Conservation (phyloP, 2,113 vertebrate species). For the Carassius carassius region DNA sequence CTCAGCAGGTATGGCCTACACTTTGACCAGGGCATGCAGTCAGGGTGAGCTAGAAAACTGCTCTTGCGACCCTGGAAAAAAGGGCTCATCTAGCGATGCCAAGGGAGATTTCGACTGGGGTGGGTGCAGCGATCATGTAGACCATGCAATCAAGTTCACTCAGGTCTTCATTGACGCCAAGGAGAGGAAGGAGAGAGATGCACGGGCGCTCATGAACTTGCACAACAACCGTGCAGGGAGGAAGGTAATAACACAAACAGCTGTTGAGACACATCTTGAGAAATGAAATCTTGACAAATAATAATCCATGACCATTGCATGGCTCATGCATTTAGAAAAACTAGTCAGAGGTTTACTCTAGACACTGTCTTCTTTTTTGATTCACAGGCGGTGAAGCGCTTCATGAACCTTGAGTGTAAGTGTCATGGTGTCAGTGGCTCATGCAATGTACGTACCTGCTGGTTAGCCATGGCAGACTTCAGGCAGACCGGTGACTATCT, state of each 20-base stretch:
- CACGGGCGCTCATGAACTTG: conserved; percentile 90
- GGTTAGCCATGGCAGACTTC: conserved; percentile 94
- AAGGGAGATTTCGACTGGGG: conserved; percentile 92
- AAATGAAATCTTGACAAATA: not conserved
- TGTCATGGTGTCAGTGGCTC: conserved; percentile 97
- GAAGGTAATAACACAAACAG: conserved; percentile 77
- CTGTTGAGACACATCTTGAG: conserved; percentile 13
- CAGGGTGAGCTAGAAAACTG: conserved; percentile 92
- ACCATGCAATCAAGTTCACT: conserved; percentile 90
- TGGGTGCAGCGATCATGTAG: conserved; percentile 94
- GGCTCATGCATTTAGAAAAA: conserved; percentile 15
- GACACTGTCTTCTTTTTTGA: not conserved
- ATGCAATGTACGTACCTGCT: conserved; percentile 91
- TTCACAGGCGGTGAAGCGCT: conserved; percentile 88
- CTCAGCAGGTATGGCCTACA: conserved; percentile 93
- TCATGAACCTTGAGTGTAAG: conserved; percentile 93
- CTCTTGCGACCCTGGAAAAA: conserved; percentile 92
- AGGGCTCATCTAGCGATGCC: conserved; percentile 83
- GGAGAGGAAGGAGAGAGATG: conserved; percentile 87
- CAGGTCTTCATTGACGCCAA: conserved; percentile 91
- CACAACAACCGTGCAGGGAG: conserved; percentile 95
- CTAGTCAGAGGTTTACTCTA: conserved; percentile 1
- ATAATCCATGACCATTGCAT: not conserved
- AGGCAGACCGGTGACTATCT: conserved; percentile 91
- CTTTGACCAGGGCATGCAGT: conserved; percentile 93